Evolutionary conservation across 2,797 vertebrate genomes (phyloP), one percentile per base, ranked within the genome.

Genomic region (Falco cherrug): DNA sequence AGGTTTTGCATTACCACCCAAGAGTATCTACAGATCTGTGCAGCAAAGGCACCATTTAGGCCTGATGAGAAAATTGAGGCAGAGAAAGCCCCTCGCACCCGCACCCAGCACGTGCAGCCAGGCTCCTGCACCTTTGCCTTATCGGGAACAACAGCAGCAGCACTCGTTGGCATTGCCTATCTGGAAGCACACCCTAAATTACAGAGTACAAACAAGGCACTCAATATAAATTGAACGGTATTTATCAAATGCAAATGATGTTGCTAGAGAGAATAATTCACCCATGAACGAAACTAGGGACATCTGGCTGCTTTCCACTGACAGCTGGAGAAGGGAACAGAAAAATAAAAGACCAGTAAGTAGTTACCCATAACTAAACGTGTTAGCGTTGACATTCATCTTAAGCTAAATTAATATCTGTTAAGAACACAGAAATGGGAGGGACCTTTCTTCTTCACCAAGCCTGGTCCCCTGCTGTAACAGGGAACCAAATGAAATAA

Each of bases 241-340:
- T 82, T 89, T 95, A 76, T 76, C 45, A 63, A 91, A 91, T 53
- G 59, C 59, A 90, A 86, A 86, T 86, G 10, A 76, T 63, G 51
- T 75, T 86, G 65, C 67, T 84, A 33, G 64, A 87, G 67, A 87
- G 67, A 86, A 35, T 35, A 86, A 35, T 35, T 94, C 28, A 65
- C 14, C 79, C 67, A 33, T 21, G 6, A 81, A 51, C 43, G 69
- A 47, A 59, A 83, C 53, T 61, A 76, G 69, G 79, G 47, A 48
- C 4, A 2, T 75, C 60, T 94, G 89, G 31, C 79, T 88, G 85
- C 8, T 90, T 92, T 96, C 73, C 54, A 90, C 19, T 5, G 13
- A 26, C 33, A 51, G 24, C 53, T 94, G 57, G 54, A 68, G 74
- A 73, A 93, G 39, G 47, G 6, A 87, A 48, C 5, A 69, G 68